Evolutionary conservation across 2,113 vertebrate genomes (phyloP), one percentile per base, ranked within the genome.

Genomic region (Tachycineta bicolor): DNA sequence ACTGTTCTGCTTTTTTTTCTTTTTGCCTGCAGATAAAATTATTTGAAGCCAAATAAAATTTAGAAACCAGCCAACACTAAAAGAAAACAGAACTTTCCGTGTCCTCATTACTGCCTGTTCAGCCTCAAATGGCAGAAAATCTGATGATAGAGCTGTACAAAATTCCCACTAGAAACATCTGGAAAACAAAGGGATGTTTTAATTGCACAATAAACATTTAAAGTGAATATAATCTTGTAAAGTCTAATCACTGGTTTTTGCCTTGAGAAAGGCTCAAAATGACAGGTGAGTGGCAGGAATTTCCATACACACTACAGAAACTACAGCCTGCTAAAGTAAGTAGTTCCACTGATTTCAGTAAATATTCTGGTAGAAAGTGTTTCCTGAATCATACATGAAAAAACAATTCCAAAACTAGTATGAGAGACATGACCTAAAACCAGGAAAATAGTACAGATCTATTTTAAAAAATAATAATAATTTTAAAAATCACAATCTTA

Each of bases 231-330:
- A 44, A 82, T 79, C 78, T 83, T 81, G 53, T 59, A 91, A 15
- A 82, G 29, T 90, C 94, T 95, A 94, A 88, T 97, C 96, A 97
- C 97, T 98, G 97, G 97, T 92, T 97, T 97, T 94, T 86, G 83
- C 91, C 95, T 97, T 84, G 33, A 87, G 90, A 69, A 94, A 87
- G 87, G 79, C 83, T 95, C 76, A 76, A 49, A 60, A 67, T 71
- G 82, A 93, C 31, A 91, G 43, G 64, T 33, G 64, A 90, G 68
- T n/a, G 63, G 41, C 49, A 64, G 50, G 59, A 82, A 81, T 50
- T 77, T 52, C 63, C 34, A 73, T 20, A 33, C 18, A 79, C 17
- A 4, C 65, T 28, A 58, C 62, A 52, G 41, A 78, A 84, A 76
- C 53, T 56, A 31, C 31, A 71, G 24, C 26, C 34, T 3, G 5